Evolutionary conservation across 2,888 invertebrate genomes (phyloP).

Genomic region (Microctonus hyperodae): DNA sequence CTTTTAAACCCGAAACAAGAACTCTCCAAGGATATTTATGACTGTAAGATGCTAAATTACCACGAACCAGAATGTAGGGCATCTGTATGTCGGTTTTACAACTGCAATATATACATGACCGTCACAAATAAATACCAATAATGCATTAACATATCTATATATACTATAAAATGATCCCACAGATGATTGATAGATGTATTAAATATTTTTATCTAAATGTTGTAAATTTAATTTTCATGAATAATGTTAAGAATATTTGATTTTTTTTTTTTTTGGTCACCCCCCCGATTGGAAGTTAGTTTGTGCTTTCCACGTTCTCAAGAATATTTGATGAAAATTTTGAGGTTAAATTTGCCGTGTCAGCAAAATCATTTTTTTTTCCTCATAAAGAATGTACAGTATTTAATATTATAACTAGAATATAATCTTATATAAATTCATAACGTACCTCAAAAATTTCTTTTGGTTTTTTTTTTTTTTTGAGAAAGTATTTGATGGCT

Average conservation of each 20-base stretch:
- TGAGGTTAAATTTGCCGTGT: conserved; percentile 1
- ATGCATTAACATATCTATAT: neutral
- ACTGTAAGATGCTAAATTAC: conserved; percentile 86
- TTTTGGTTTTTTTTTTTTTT: too few species aligned
- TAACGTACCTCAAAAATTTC: neutral
- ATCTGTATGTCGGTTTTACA: conserved; percentile 64
- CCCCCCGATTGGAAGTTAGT: too few species aligned
- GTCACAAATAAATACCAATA: conserved; percentile 16
- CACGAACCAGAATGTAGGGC: conserved; percentile 91
- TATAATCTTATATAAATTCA: neutral
- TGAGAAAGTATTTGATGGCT: too few species aligned
- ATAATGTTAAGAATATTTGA: neutral
- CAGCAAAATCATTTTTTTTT: neutral
- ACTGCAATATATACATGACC: conserved; percentile 41
- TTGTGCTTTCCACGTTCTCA: too few species aligned
- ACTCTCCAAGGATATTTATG: conserved; percentile 89
- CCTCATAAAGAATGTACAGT: neutral
- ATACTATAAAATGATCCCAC: neutral
- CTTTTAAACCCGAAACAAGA: conserved; percentile 85
- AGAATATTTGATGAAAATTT: neutral
- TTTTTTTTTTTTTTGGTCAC: too few species aligned
- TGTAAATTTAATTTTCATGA: neutral
- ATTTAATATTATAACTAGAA: too few species aligned
- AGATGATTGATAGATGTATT: neutral
- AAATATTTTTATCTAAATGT: neutral